phyloP scores from a whole-genome alignment of 2,113 vertebrate genomes.

The Eulemur rufifrons region DNA sequence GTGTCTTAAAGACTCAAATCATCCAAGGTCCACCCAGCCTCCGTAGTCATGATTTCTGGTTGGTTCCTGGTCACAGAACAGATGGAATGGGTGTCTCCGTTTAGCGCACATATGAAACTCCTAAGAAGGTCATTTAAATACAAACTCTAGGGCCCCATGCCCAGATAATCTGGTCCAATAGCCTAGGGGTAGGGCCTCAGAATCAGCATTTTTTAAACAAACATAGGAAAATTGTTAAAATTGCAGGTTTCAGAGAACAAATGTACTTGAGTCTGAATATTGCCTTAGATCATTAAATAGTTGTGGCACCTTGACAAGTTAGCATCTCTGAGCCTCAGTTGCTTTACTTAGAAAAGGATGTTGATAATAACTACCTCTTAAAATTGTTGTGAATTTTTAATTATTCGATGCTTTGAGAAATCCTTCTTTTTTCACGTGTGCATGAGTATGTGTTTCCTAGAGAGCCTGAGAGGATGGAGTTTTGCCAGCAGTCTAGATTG shows the following conservation, averaged over 20 bases:
- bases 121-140: neutral
- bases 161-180: neutral
- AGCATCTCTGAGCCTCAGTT: neutral
- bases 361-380: neutral
- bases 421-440: neutral
- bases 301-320: neutral
- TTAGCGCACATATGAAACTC: neutral
- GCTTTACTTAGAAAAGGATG: neutral
- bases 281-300: neutral
- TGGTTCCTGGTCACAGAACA: neutral
- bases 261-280: neutral
- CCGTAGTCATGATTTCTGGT: neutral
- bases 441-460: neutral
- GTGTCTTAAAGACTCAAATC: neutral
- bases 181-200: neutral
- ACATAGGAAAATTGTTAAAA: neutral
- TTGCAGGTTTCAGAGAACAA: neutral
- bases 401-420: neutral
- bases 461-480: neutral
- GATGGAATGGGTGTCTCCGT: neutral
- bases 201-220: neutral
- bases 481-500: constrained; percentile 16
- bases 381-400: neutral
- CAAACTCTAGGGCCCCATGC: neutral
- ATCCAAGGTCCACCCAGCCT: neutral